phyloP scores from a whole-genome alignment of 2,888 invertebrate genomes.

The Synanthedon andrenaeformis region DNA sequence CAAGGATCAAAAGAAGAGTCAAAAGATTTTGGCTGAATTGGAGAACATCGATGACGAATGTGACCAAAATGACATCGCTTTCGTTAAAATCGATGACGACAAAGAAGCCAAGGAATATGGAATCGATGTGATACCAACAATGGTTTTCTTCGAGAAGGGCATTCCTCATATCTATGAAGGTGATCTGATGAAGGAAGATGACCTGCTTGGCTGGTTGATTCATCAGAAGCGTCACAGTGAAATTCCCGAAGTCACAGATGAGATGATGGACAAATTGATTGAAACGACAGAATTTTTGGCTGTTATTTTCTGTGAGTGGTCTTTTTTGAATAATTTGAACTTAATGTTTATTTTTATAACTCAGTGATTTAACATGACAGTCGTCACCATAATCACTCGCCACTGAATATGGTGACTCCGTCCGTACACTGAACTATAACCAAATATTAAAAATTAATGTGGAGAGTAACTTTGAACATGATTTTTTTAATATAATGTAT shows the following conservation, averaged over 20 bases:
- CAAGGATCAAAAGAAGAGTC: slow-evolving; percentile 90
- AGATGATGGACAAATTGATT: slow-evolving; percentile 92
- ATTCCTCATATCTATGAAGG: slow-evolving; percentile 84
- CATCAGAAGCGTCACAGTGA: slow-evolving; percentile 92
- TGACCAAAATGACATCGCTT: slow-evolving; percentile 91
- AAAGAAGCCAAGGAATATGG: slow-evolving; percentile 92
- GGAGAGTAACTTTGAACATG: no score
- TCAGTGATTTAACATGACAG: no score
- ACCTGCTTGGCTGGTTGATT: slow-evolving; percentile 88
- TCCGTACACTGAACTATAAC: no score
- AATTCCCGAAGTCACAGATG: slow-evolving; percentile 92
- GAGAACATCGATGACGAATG: slow-evolving; percentile 96
- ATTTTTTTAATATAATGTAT: no score
- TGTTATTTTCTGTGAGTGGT: slow-evolving; percentile 88
- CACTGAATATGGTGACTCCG: no score
- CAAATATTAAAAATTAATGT: no score
- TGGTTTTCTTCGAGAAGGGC: slow-evolving; percentile 81
- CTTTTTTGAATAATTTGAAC: slow-evolving; percentile 1
- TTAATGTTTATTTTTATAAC: not conserved
- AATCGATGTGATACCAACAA: slow-evolving; percentile 83
- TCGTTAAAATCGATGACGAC: slow-evolving; percentile 91
- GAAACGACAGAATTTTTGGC: slow-evolving; percentile 85
- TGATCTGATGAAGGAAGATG: slow-evolving; percentile 90
- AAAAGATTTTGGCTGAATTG: slow-evolving; percentile 83
- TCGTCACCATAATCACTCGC: no score